These are phyloP conservation scores for Stichodactyla mertensii DNA, from an alignment of 64 coral and sea anemone species.

Conservation along the genomic window DNA sequence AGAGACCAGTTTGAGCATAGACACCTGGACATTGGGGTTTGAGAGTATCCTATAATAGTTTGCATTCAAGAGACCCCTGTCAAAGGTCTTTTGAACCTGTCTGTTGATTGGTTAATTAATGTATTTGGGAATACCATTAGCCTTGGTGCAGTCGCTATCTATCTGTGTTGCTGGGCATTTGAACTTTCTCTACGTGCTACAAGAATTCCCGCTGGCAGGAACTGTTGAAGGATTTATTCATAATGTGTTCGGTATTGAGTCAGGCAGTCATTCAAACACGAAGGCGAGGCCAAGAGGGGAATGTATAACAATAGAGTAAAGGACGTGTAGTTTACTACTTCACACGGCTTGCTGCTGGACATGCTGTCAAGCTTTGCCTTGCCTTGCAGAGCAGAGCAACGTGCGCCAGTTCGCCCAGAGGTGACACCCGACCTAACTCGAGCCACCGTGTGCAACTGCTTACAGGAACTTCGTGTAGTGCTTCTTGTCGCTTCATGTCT, in stretches of 20 bases:
- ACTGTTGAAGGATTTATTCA: conserved; percentile 10
- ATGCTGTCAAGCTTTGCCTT: conserved; percentile 10
- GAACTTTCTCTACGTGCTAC: conserved; percentile 12
- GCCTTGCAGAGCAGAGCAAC: background rate
- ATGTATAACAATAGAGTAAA: background rate
- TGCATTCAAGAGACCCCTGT: conserved; percentile 1
- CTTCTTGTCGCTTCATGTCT: background rate
- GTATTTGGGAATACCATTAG: conserved; percentile 3
- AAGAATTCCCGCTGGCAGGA: background rate
- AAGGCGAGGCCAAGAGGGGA: conserved; percentile 3
- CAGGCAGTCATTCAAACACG: background rate
- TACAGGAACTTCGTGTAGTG: background rate
- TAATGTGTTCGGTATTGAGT: conserved; percentile 5
- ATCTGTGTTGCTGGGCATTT: background rate
- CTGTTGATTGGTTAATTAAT: conserved; percentile 19
- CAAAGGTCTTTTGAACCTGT: conserved; percentile 21
- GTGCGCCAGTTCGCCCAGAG: conserved; percentile 8
- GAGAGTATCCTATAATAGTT: background rate
- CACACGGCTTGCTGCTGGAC: conserved; percentile 15
- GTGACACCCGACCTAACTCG: conserved; percentile 19
- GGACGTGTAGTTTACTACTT: conserved; percentile 3
- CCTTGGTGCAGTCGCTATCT: conserved; percentile 22
- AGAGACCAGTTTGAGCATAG: background rate
- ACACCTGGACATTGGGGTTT: conserved; percentile 1
- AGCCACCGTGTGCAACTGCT: background rate